Evolutionary conservation across 2,888 invertebrate species (phyloP).

Genomic region (Lasioglossum marginatum): DNA sequence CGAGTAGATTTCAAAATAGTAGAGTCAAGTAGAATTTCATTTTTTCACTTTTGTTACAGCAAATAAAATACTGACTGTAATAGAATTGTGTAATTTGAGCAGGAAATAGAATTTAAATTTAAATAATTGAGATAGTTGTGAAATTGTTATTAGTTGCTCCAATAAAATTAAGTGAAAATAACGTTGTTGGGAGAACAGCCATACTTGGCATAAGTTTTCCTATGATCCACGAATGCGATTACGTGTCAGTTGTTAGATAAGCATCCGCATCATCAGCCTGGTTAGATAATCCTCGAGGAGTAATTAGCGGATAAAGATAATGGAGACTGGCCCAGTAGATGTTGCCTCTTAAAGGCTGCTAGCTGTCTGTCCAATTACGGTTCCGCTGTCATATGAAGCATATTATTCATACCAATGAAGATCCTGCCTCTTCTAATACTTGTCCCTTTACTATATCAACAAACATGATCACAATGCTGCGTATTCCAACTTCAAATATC

Average conservation of each 20-base stretch:
- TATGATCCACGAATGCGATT: background rate
- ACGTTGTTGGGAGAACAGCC: background rate
- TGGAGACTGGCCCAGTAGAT: background rate
- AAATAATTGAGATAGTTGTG: background rate
- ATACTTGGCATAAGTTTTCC: background rate
- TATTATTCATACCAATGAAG: background rate
- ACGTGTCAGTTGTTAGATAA: background rate
- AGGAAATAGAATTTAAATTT: background rate
- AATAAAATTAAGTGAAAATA: background rate
- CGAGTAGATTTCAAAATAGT: background rate
- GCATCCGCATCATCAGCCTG: background rate
- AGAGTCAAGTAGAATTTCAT: background rate
- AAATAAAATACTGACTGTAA: background rate
- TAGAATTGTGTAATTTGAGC: background rate
- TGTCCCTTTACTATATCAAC: background rate
- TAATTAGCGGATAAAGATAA: slow-evolving; percentile 17
- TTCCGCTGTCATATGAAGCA: background rate
- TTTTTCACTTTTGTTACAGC: background rate
- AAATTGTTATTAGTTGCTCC: background rate
- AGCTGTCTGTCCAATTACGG: background rate
- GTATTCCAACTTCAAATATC: background rate
- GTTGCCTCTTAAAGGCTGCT: background rate
- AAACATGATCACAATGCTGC: background rate
- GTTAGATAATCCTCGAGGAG: slow-evolving; percentile 1
- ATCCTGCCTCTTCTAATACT: background rate